Conservation (phyloP, 1,140 invertebrate species). For the Fopius arisanus region DNA sequence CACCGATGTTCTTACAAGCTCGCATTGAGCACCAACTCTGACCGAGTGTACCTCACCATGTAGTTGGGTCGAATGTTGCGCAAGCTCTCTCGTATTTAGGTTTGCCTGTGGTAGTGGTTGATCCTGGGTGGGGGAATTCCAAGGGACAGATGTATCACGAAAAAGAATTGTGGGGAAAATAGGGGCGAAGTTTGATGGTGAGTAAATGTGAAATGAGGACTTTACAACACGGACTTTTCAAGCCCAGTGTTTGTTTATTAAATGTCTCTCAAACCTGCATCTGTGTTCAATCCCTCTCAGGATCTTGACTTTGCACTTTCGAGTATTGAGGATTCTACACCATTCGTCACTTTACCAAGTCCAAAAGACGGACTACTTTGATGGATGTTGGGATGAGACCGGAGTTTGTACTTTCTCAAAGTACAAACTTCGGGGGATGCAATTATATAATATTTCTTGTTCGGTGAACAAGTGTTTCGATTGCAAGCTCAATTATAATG, state of each 20-base stretch:
- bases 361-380: not conserved
- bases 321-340: slow-evolving; percentile 6
- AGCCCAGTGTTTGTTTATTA: slow-evolving; percentile 51
- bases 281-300: too few species aligned
- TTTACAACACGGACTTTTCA: too few species aligned
- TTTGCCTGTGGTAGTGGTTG: not conserved
- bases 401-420: not conserved
- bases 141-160: slow-evolving; percentile 8
- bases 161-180: not conserved
- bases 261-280: slow-evolving; percentile 8
- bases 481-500: too few species aligned
- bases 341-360: slow-evolving; percentile 3
- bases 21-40: slow-evolving; percentile 24
- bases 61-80: slow-evolving; percentile 60
- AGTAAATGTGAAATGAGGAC: not conserved
- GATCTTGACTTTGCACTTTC: not conserved
- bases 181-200: not conserved
- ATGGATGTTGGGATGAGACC: not conserved
- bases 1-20: not conserved
- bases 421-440: not conserved
- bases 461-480: too few species aligned
- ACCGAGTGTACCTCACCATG: slow-evolving; percentile 39
- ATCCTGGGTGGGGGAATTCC: not conserved
- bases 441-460: not conserved
- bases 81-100: slow-evolving; percentile 50